These are phyloP conservation scores for Magallana angulata DNA, from an alignment of 1,140 invertebrate species.

Conservation along the genomic window DNA sequence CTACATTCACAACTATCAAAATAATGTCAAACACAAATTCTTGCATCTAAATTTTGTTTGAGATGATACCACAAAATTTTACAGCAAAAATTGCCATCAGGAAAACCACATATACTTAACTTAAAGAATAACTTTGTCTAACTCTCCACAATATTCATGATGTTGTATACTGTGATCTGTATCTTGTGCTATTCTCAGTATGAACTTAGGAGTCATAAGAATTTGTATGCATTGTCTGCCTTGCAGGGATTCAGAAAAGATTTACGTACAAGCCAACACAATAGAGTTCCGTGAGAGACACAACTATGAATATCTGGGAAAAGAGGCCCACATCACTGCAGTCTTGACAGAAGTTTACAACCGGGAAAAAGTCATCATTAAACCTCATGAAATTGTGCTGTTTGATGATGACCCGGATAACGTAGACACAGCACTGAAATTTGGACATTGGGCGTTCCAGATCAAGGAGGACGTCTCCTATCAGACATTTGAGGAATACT, in stretches of 20 bases:
- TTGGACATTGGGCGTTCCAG: slow-evolving; percentile 69
- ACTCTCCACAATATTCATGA: too few relatives aligned
- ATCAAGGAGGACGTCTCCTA: slow-evolving; percentile 69
- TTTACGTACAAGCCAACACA: slow-evolving; percentile 69
- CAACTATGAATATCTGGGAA: slow-evolving; percentile 67
- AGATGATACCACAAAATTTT: too few relatives aligned
- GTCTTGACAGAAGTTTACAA: slow-evolving; percentile 71
- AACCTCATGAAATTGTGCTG: slow-evolving; percentile 69
- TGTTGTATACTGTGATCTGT: too few relatives aligned
- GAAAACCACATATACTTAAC: too few relatives aligned
- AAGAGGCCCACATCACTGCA: slow-evolving; percentile 73
- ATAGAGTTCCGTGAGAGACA: slow-evolving; percentile 65
- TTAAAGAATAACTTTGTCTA: too few relatives aligned
- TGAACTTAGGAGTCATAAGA: background rate
- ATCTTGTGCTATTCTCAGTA: too few relatives aligned
- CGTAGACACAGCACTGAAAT: slow-evolving; percentile 64
- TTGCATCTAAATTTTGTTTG: too few relatives aligned
- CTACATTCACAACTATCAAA: too few relatives aligned
- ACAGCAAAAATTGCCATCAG: too few relatives aligned
- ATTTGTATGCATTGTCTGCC: slow-evolving; percentile 13
- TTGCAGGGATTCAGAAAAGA: slow-evolving; percentile 65
- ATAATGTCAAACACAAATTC: too few relatives aligned
- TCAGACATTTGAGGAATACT: slow-evolving; percentile 59
- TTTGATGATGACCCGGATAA: slow-evolving; percentile 74
- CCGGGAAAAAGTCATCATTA: slow-evolving; percentile 65